Percentiles rank a stretch among this genome's conserved stretches.
These are phyloP conservation scores for Ceratosolen solmsi DNA, from an alignment of 1,140 invertebrate species.

Conservation along the genomic window DNA sequence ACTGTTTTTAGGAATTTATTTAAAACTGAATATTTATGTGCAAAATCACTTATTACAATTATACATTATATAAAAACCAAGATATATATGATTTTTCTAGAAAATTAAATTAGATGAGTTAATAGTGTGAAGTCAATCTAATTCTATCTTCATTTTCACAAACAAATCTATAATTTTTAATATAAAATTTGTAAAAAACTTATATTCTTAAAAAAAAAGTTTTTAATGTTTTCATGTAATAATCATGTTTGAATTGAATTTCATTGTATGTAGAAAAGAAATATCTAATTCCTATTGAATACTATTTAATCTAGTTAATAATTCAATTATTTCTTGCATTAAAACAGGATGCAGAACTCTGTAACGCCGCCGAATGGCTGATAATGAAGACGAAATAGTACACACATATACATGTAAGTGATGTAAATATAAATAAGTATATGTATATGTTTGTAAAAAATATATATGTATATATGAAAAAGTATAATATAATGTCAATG, in stretches of 20 bases:
- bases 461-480: constrained; percentile 51
- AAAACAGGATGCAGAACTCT: constrained; percentile 52
- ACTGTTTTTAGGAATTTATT: no score
- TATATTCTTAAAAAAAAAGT: constrained; percentile 28
- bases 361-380: constrained; percentile 67
- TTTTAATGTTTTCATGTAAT: constrained; percentile 26
- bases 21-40: no score
- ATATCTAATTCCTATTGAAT: constrained; percentile 35
- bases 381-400: constrained; percentile 57
- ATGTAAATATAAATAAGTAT: constrained; percentile 53
- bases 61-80: no score
- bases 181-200: constrained; percentile 5
- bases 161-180: constrained; percentile 29
- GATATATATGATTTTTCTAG: no score
- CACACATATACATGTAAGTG: constrained; percentile 57
- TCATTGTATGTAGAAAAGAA: constrained; percentile 59
- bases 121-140: no score
- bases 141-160: constrained; percentile 46
- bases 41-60: no score
- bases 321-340: constrained; percentile 61
- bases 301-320: constrained; percentile 48
- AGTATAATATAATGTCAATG: constrained; percentile 55
- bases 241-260: constrained; percentile 57
- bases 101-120: no score
- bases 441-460: constrained; percentile 50